Percentiles rank a stretch among this genome's conserved stretches.
Conservation (phyloP, 2,797 vertebrate genomes). For the Siniperca scherzeri region DNA sequence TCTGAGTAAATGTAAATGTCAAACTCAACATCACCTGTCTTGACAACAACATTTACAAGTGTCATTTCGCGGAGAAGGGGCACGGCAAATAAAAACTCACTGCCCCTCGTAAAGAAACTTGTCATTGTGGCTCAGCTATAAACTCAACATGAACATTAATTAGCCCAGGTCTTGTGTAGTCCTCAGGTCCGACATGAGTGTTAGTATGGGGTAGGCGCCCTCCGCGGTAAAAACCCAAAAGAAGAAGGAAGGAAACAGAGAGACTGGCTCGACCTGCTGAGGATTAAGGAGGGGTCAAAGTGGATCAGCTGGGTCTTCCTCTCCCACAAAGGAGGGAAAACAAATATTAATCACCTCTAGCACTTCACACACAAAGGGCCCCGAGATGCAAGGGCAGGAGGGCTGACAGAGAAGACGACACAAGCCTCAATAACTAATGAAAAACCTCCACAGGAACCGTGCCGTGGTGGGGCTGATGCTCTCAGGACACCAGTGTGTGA, state of each 20-base stretch:
- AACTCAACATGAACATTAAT: constrained; percentile 44
- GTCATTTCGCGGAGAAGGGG: constrained; percentile 30
- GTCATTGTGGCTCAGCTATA: constrained; percentile 51
- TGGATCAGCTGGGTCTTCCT: constrained; percentile 85
- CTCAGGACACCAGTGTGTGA: constrained; percentile 44
- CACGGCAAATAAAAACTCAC: constrained; percentile 40
- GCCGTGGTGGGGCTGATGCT: constrained; percentile 14
- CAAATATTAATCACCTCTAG: constrained; percentile 89
- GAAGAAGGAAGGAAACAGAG: constrained; percentile 61
- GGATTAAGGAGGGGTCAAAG: constrained; percentile 81
- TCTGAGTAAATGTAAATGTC: constrained; percentile 18
- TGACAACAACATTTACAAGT: constrained; percentile 36
- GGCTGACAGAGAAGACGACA: constrained; percentile 60
- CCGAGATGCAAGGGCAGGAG: constrained; percentile 62
- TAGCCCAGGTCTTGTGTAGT: constrained; percentile 22
- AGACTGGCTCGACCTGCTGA: constrained; percentile 62
- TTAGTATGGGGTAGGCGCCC: constrained; percentile 2
- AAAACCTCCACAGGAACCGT: constrained; percentile 54
- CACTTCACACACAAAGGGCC: constrained; percentile 80
- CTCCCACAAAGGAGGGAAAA: constrained; percentile 83
- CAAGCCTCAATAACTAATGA: constrained; percentile 71
- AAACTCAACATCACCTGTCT: constrained; percentile 9
- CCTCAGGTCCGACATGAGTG: constrained; percentile 26
- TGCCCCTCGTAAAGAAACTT: constrained; percentile 49
- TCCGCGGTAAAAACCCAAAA: constrained; percentile 42